Evolutionary conservation across 2,113 vertebrate species (phyloP).

Genomic region (Plestiodon gilberti): DNA sequence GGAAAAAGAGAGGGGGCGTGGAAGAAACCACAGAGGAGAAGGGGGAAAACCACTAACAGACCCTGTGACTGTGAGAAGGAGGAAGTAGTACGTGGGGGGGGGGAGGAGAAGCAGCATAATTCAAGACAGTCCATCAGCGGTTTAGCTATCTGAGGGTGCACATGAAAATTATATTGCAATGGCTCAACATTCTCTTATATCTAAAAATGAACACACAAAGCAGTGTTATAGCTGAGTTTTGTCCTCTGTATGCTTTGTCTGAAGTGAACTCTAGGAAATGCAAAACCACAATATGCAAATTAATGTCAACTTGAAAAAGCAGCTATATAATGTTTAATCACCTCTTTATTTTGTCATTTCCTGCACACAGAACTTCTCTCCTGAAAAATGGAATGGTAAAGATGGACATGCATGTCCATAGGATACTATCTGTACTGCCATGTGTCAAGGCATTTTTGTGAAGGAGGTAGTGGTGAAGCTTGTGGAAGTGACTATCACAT

Average conservation of each 20-base stretch:
- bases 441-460: not conserved
- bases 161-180: not conserved
- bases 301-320: no score
- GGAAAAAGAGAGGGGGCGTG: not conserved
- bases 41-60: not conserved
- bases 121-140: not conserved
- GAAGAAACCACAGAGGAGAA: constrained; percentile 6
- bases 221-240: rapidly evolving
- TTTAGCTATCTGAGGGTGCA: not conserved
- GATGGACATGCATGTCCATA: not conserved
- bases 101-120: not conserved
- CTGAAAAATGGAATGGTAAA: not conserved
- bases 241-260: not conserved
- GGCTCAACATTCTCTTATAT: not conserved
- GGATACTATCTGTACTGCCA: not conserved
- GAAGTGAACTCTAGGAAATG: not conserved
- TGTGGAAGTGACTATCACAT: not conserved
- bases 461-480: not conserved
- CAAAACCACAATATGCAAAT: not conserved
- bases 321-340: not conserved
- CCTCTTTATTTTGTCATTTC: not conserved
- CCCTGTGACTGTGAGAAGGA: not conserved
- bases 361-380: not conserved
- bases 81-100: not conserved
- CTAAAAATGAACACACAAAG: not conserved